Conservation (phyloP, 2,888 invertebrate species). For the Cosmorhoe ocellata region DNA sequence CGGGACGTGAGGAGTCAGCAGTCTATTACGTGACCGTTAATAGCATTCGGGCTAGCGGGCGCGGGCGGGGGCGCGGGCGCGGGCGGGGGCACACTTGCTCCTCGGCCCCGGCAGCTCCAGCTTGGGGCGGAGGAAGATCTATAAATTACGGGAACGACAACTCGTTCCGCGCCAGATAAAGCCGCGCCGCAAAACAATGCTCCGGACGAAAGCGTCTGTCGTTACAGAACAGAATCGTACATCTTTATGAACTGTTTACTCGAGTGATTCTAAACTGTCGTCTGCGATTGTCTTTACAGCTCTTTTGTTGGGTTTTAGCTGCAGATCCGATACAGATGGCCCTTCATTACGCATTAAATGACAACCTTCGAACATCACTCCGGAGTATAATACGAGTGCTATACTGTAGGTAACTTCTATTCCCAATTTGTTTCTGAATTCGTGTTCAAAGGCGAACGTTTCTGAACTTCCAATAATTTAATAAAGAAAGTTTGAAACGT, state of each 20-base stretch:
- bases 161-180: slow-evolving; percentile 78
- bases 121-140: slow-evolving; percentile 75
- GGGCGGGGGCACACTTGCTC: slow-evolving; percentile 41
- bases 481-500: slow-evolving; percentile 81
- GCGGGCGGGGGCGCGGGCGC: background rate
- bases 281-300: slow-evolving; percentile 46
- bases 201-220: slow-evolving; percentile 70
- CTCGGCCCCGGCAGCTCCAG: slow-evolving; percentile 41
- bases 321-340: slow-evolving; percentile 28
- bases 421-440: slow-evolving; percentile 68
- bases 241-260: slow-evolving; percentile 75
- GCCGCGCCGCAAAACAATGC: slow-evolving; percentile 78
- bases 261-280: slow-evolving; percentile 57
- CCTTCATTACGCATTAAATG: slow-evolving; percentile 39
- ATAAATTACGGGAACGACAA: slow-evolving; percentile 80
- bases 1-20: slow-evolving; percentile 67
- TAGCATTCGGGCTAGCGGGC: slow-evolving; percentile 47
- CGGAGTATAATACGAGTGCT: slow-evolving; percentile 49
- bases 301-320: slow-evolving; percentile 45
- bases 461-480: slow-evolving; percentile 81
- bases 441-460: slow-evolving; percentile 78
- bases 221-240: slow-evolving; percentile 67
- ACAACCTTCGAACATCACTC: slow-evolving; percentile 36
- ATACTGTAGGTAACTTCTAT: slow-evolving; percentile 59
- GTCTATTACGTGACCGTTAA: slow-evolving; percentile 76